phyloP scores from a whole-genome alignment of 2,113 vertebrate genomes.

The Ellobius talpinus region DNA sequence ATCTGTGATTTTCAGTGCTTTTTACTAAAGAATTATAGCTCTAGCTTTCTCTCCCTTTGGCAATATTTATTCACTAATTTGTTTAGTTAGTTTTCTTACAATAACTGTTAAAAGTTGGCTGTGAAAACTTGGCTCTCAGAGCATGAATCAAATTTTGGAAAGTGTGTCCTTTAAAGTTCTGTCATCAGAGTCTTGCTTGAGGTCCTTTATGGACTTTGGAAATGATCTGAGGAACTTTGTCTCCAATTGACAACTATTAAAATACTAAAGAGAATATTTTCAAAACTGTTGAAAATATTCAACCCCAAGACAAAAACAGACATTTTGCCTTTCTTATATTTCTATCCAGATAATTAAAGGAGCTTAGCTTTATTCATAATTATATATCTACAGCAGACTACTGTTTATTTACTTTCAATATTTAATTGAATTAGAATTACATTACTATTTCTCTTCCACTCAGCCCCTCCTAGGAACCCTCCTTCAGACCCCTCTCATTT shows the following conservation, averaged over 20 bases:
- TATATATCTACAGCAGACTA: neutral
- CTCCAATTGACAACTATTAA: neutral
- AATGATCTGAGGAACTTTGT: neutral
- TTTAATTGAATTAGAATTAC: neutral
- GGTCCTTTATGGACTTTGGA: neutral
- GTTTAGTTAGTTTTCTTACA: neutral
- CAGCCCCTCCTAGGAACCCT: neutral
- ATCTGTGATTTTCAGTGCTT: neutral
- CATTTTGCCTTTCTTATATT: neutral
- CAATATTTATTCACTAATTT: neutral
- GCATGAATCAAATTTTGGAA: neutral
- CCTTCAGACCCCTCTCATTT: neutral
- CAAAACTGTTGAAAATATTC: neutral
- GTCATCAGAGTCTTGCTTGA: neutral
- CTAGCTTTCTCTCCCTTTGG: neutral
- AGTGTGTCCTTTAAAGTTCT: neutral
- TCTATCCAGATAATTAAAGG: neutral
- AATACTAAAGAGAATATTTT: slow-evolving; percentile 30
- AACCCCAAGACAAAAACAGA: neutral
- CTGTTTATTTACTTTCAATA: neutral
- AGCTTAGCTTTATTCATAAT: neutral
- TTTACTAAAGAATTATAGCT: neutral
- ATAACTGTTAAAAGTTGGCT: neutral
- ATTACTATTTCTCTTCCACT: neutral
- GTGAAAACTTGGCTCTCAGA: neutral